A percentile compares a stretch with the other conserved stretches of the same genome.
Evolutionary conservation across 2,113 vertebrate genomes (phyloP).

Genomic region (Daubentonia madagascariensis): DNA sequence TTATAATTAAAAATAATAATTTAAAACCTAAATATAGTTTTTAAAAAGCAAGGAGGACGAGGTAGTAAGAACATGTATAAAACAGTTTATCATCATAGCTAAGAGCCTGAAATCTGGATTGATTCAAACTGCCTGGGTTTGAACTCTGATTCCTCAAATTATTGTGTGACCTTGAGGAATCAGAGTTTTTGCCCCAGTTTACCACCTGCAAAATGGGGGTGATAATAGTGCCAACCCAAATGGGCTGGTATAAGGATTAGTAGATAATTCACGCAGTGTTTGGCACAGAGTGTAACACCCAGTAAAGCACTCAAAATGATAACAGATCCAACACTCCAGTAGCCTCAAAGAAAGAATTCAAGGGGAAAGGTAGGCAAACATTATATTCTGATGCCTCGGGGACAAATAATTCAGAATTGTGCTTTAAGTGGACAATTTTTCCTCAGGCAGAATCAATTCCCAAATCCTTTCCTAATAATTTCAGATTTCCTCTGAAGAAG

Average conservation of each 20-base stretch:
- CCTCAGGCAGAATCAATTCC: neutral
- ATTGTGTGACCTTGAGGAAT: neutral
- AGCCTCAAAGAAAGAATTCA: neutral
- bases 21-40: neutral
- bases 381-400: neutral
- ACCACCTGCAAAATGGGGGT: neutral
- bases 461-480: neutral
- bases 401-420: neutral
- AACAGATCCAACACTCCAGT: neutral
- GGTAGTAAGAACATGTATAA: neutral
- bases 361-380: neutral
- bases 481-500: neutral
- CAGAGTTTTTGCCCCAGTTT: neutral
- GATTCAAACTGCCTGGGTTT: neutral
- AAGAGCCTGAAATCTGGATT: neutral
- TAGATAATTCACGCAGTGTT: neutral
- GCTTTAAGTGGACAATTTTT: neutral
- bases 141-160: neutral
- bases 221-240: neutral
- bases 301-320: neutral
- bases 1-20: neutral
- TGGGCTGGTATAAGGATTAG: neutral
- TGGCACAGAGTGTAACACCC: neutral
- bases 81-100: neutral
- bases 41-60: slow-evolving; percentile 27